phyloP scores from a whole-genome alignment of 92 coral and sea anemone genomes.

The Phymanthus crucifer region DNA sequence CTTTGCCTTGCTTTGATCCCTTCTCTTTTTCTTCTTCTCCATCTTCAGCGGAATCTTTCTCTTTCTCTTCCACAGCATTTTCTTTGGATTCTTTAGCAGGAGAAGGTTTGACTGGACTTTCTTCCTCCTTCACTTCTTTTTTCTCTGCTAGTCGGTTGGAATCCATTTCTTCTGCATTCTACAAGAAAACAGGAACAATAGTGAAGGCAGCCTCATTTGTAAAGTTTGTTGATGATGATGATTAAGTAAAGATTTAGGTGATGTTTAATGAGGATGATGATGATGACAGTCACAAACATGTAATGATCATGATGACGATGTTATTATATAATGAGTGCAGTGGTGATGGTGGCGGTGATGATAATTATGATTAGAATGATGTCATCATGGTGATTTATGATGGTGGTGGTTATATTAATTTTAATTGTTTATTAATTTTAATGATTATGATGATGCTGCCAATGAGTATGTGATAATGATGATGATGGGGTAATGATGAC shows the following conservation, averaged over 20 bases:
- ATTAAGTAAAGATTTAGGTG: not conserved
- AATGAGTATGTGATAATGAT: no score
- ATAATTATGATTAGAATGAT: no score
- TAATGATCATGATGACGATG: not conserved
- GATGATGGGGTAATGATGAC: no score
- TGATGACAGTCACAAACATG: not conserved
- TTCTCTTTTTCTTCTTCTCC: slow-evolving; percentile 53
- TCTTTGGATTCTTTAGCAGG: slow-evolving; percentile 63
- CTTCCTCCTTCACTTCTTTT: slow-evolving; percentile 69
- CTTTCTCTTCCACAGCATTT: slow-evolving; percentile 69
- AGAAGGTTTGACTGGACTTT: slow-evolving; percentile 67
- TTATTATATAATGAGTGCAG: not conserved
- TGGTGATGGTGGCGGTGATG: not conserved
- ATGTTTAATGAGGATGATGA: not conserved
- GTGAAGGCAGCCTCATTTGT: not conserved
- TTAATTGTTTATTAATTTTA: no score
- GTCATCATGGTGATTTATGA: not conserved
- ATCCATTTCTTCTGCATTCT: slow-evolving; percentile 51
- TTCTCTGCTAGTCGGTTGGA: slow-evolving; percentile 78
- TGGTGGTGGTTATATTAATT: not conserved
- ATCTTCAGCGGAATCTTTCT: slow-evolving; percentile 74
- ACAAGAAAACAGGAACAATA: not conserved
- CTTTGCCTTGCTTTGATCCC: slow-evolving; percentile 27
- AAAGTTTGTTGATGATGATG: not conserved
- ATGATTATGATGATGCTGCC: no score